These are phyloP conservation scores for Taphrorychus bicolor DNA, from an alignment of 2,888 invertebrate genomes.

Conservation along the genomic window DNA sequence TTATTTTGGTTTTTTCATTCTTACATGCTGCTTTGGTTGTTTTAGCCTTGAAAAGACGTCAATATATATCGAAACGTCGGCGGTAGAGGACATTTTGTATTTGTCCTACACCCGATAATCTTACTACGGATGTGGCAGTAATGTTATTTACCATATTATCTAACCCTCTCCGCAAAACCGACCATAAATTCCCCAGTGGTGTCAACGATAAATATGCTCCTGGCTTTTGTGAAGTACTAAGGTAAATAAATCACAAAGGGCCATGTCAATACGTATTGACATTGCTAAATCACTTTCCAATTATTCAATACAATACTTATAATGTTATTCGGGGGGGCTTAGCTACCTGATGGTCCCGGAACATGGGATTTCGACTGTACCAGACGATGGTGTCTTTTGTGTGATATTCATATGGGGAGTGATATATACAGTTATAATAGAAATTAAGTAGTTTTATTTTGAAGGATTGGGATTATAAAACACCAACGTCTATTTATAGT, in stretches of 20 bases:
- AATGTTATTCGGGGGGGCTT: conserved; percentile 10
- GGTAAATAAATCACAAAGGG: neutral
- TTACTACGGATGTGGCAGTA: too few relatives aligned
- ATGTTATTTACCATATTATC: neutral
- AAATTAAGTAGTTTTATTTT: neutral
- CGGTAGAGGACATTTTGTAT: too few relatives aligned
- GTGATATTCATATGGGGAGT: neutral
- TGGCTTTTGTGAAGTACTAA: neutral
- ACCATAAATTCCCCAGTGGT: neutral
- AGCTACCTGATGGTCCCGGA: neutral
- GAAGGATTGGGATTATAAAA: too few relatives aligned
- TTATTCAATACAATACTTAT: conserved; percentile 7
- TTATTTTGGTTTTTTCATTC: too few relatives aligned
- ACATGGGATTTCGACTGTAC: neutral
- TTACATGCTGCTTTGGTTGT: too few relatives aligned
- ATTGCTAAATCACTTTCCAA: conserved; percentile 21
- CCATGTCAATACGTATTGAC: conserved; percentile 21
- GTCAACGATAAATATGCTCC: neutral
- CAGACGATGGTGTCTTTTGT: neutral
- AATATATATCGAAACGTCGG: too few relatives aligned
- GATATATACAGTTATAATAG: neutral
- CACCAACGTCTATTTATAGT: too few relatives aligned
- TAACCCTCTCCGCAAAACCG: neutral
- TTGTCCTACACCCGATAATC: too few relatives aligned
- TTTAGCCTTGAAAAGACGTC: too few relatives aligned